phyloP scores from a whole-genome alignment of 1,140 invertebrate species.

The Drosophila yakuba region DNA sequence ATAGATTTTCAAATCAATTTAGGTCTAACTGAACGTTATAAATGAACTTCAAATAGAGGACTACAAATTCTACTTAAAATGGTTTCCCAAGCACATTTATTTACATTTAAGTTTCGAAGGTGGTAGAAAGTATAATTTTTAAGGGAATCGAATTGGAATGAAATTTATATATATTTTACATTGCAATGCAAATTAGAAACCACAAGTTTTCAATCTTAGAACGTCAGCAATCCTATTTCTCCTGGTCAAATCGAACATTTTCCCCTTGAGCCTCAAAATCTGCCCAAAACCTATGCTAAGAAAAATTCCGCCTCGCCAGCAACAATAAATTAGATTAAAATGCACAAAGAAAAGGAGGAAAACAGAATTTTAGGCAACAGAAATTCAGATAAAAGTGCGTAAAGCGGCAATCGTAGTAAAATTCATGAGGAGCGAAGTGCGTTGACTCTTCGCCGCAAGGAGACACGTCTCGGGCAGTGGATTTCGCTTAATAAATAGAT shows the following conservation, averaged over 20 bases:
- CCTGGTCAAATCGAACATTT: neutral
- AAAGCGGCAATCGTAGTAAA: conserved; percentile 81
- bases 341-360: conserved; percentile 18
- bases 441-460: conserved; percentile 61
- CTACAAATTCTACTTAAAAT: too few species aligned
- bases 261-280: neutral
- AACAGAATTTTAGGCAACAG: conserved; percentile 19
- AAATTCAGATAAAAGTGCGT: conserved; percentile 64
- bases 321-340: conserved; percentile 47
- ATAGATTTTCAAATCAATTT: neutral
- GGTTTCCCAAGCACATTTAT: too few species aligned
- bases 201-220: neutral
- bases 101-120: too few species aligned
- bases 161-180: too few species aligned
- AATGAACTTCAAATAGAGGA: too few species aligned
- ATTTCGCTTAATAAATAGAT: conserved; percentile 18
- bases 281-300: neutral
- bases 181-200: too few species aligned
- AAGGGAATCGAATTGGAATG: too few species aligned
- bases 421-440: conserved; percentile 73
- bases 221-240: too few species aligned
- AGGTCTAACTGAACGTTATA: too few species aligned
- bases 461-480: conserved; percentile 58
- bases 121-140: too few species aligned
- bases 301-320: conserved; percentile 10